Conservation (phyloP, 2,113 vertebrate species). For the Rynchops niger region DNA sequence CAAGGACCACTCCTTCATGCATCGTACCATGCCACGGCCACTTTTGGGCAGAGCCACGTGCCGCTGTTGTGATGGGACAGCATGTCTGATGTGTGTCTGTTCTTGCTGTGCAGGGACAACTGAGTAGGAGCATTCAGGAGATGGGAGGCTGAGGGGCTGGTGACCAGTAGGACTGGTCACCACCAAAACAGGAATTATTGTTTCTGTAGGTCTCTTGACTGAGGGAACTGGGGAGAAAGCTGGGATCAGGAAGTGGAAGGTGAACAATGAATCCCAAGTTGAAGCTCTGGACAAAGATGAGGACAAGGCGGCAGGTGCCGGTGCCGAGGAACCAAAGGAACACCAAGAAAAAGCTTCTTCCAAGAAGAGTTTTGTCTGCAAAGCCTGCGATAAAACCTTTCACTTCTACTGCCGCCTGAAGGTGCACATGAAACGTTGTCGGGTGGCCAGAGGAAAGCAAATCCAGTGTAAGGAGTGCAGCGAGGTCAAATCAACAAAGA, state of each 20-base stretch:
- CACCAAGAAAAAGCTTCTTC: conserved; percentile 26
- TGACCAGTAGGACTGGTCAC: neutral
- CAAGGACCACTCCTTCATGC: neutral
- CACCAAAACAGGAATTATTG: neutral
- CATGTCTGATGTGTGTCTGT: fast-evolving
- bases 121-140: neutral
- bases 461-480: conserved; percentile 75
- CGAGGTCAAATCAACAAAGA: conserved; percentile 51
- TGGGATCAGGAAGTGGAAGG: conserved; percentile 29
- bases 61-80: neutral
- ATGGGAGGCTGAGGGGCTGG: neutral
- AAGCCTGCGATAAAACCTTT: conserved; percentile 83
- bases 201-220: conserved; percentile 51
- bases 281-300: conserved; percentile 45
- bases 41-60: neutral
- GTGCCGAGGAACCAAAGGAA: neutral
- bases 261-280: conserved; percentile 27
- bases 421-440: conserved; percentile 81
- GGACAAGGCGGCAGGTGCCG: neutral
- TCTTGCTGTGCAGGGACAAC: no score
- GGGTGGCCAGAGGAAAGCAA: conserved; percentile 70
- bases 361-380: conserved; percentile 78
- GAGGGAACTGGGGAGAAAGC: neutral
- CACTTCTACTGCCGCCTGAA: conserved; percentile 83
- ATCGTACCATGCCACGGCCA: neutral